Conservation (phyloP, 2,797 vertebrate species). For the Hozukius guyotensis region DNA sequence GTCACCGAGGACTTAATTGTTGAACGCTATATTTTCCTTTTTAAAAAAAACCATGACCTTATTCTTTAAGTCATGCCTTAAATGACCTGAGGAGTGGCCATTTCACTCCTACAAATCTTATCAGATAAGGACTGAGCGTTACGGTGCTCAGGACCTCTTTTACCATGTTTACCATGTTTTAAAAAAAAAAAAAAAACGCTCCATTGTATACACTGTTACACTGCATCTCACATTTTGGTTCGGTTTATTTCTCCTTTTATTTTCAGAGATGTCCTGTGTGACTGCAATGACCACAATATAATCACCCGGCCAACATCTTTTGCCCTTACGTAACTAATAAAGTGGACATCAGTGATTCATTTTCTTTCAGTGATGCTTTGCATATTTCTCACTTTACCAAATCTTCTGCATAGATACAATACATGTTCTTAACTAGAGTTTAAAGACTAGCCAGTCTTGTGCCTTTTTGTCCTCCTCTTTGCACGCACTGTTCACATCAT, state of each 20-base stretch:
- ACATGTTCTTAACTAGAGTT: slow-evolving; percentile 4
- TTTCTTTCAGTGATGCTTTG: slow-evolving; percentile 39
- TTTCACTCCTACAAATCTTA: slow-evolving; percentile 33
- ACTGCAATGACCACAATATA: slow-evolving; percentile 49
- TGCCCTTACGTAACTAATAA: slow-evolving; percentile 67
- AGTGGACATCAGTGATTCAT: slow-evolving; percentile 68
- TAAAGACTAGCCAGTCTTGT: slow-evolving; percentile 14
- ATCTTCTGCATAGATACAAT: not conserved
- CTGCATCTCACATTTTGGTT: slow-evolving; percentile 36
- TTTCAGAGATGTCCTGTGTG: slow-evolving; percentile 59
- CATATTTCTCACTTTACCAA: not conserved
- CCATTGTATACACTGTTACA: slow-evolving; percentile 48
- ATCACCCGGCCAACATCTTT: slow-evolving; percentile 64
- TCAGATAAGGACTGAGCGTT: slow-evolving; percentile 42
- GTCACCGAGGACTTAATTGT: slow-evolving; percentile 56
- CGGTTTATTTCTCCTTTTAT: slow-evolving; percentile 51
- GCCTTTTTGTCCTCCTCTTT: not conserved
- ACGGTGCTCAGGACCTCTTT: slow-evolving; percentile 28
- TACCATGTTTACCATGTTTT: slow-evolving; percentile 37
- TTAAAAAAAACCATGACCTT: slow-evolving; percentile 46
- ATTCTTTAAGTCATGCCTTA: slow-evolving; percentile 76
- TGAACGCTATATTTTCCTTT: slow-evolving; percentile 52
- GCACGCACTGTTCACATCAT: not conserved
- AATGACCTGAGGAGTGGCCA: slow-evolving; percentile 53
- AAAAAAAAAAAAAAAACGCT: slow-evolving; percentile 6